Evolutionary conservation across 92 coral and sea anemone genomes (phyloP).

Genomic region (Epizoanthus illoricatus): DNA sequence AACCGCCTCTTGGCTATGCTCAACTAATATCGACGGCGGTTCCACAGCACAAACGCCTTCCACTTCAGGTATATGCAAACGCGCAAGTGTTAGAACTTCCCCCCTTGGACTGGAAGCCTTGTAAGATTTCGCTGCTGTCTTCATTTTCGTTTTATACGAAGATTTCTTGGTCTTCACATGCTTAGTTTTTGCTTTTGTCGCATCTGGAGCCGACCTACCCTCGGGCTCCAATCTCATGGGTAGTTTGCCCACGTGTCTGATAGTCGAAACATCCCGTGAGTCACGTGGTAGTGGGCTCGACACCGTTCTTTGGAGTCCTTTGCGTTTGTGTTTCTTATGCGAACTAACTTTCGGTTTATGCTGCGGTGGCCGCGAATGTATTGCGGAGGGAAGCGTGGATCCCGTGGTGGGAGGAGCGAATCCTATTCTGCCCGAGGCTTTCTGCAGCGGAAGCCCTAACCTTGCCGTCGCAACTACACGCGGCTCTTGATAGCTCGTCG

Average conservation of each 20-base stretch:
- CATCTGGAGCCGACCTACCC: conserved; percentile 33
- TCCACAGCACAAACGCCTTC: not conserved
- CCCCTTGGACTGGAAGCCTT: conserved; percentile 17
- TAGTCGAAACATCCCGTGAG: not conserved
- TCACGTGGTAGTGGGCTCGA: conserved; percentile 38
- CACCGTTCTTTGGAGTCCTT: conserved; percentile 25
- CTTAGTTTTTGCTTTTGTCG: not conserved
- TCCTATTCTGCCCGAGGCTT: conserved; percentile 29
- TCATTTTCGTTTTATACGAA: conserved; percentile 37
- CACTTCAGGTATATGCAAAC: not conserved
- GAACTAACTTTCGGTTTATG: conserved; percentile 6
- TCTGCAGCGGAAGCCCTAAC: conserved; percentile 28
- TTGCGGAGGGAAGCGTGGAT: conserved; percentile 10
- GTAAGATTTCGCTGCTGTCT: conserved; percentile 37
- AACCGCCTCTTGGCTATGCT: not conserved
- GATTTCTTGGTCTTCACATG: conserved; percentile 21
- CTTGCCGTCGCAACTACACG: conserved; percentile 66
- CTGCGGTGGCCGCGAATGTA: conserved; percentile 13
- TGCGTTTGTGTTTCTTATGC: conserved; percentile 15
- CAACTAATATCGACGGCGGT: not conserved
- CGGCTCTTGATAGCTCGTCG: conserved; percentile 71
- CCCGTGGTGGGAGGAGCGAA: conserved; percentile 27
- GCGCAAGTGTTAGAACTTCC: not conserved
- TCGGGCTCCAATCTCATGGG: conserved; percentile 23
- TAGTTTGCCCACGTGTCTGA: conserved; percentile 3